These are phyloP conservation scores for Caenorhabditis imperialis DNA, from an alignment of 2,888 invertebrate species.

Conservation along the genomic window DNA sequence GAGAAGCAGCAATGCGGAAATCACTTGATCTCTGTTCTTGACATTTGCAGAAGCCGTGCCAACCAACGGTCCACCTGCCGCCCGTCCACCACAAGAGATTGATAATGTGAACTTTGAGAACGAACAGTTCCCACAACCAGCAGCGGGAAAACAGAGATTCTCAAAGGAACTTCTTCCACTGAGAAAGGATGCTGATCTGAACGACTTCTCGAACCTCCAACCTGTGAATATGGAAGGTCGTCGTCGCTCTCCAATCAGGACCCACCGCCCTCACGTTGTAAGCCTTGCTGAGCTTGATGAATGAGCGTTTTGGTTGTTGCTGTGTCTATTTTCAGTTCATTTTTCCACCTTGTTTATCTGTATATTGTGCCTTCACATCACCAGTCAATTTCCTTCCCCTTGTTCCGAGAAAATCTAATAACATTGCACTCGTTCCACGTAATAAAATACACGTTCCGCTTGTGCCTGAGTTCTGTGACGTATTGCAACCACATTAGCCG, in stretches of 20 bases:
- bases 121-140: constrained; percentile 48
- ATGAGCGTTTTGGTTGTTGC: constrained; percentile 2
- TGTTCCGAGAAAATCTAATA: constrained; percentile 19
- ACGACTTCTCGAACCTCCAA: constrained; percentile 54
- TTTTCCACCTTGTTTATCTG: constrained; percentile 20
- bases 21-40: neutral
- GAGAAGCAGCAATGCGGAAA: neutral
- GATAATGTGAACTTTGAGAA: constrained; percentile 37
- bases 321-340: constrained; percentile 12
- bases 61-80: constrained; percentile 47
- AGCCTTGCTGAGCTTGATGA: constrained; percentile 60
- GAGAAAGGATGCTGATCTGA: constrained; percentile 23
- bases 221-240: constrained; percentile 58
- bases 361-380: constrained; percentile 6
- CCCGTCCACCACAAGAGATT: constrained; percentile 36
- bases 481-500: neutral
- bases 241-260: constrained; percentile 64
- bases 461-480: constrained; percentile 24
- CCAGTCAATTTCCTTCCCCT: neutral
- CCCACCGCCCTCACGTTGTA: constrained; percentile 67
- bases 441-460: constrained; percentile 47
- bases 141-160: constrained; percentile 52
- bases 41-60: constrained; percentile 21
- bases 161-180: constrained; percentile 62
- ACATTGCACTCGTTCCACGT: constrained; percentile 39